Evolutionary conservation across 2,797 vertebrate species (phyloP).

Genomic region (Varecia variegata): DNA sequence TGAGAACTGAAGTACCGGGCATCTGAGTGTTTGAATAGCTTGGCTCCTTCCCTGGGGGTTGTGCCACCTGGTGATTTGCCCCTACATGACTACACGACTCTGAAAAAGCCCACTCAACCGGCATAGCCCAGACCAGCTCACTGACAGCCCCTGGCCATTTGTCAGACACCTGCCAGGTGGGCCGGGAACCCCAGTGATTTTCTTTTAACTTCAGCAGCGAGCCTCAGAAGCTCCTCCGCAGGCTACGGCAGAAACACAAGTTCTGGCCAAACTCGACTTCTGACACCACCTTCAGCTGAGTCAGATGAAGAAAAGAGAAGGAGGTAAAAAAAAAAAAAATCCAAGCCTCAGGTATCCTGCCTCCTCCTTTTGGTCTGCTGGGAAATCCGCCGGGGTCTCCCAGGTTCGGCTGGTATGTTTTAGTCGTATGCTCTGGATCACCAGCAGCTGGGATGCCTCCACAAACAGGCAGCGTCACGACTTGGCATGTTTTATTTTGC

Average conservation of each 20-base stretch:
- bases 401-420: neutral
- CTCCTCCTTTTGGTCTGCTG: slow-evolving; percentile 36
- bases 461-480: slow-evolving; percentile 36
- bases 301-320: neutral
- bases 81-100: neutral
- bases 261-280: neutral
- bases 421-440: slow-evolving; percentile 39
- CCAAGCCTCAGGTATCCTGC: too few relatives aligned
- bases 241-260: neutral
- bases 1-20: neutral
- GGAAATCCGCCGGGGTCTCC: neutral
- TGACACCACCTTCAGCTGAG: neutral
- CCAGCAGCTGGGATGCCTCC: neutral
- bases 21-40: neutral
- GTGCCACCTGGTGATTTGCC: neutral
- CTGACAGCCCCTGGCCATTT: neutral
- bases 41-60: neutral
- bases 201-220: neutral
- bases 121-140: neutral
- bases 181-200: neutral
- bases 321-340: neutral
- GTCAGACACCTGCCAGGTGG: neutral
- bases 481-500: neutral
- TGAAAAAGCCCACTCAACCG: neutral
- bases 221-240: neutral